These are phyloP conservation scores for Dinocampus coccinellae DNA, from an alignment of 2,888 invertebrate species.

Conservation along the genomic window DNA sequence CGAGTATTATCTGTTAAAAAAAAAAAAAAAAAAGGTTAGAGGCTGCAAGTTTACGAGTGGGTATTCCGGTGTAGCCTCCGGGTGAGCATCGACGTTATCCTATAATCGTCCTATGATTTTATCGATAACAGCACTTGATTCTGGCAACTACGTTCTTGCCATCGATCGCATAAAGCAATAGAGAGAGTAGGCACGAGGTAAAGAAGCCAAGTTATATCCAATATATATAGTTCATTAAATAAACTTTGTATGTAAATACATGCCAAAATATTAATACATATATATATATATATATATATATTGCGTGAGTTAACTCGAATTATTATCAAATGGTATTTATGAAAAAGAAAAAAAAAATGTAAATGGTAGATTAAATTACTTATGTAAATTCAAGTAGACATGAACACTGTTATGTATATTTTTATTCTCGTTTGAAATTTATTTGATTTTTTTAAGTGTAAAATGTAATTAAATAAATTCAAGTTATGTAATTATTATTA, in stretches of 20 bases:
- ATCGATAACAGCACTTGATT: slow-evolving; percentile 17
- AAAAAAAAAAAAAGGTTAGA: not conserved
- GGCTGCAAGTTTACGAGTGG: slow-evolving; percentile 19
- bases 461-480: not conserved
- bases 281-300: not conserved
- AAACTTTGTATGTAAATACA: not conserved
- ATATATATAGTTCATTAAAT: not conserved
- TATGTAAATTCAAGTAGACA: no score
- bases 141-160: slow-evolving; percentile 14
- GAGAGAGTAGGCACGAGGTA: not conserved
- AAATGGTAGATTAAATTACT: no score
- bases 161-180: not conserved
- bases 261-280: not conserved
- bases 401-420: no score
- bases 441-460: no score
- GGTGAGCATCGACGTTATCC: slow-evolving; percentile 22
- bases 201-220: not conserved
- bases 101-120: slow-evolving; percentile 19
- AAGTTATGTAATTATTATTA: not conserved
- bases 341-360: no score
- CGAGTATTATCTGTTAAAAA: not conserved
- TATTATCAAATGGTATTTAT: no score
- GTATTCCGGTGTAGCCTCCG: not conserved
- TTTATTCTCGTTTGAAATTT: no score
- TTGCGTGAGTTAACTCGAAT: no score